Percentiles rank a stretch among this genome's conserved stretches.
These are phyloP conservation scores for Anaspis maculata DNA, from an alignment of 2,888 invertebrate species.

Conservation along the genomic window DNA sequence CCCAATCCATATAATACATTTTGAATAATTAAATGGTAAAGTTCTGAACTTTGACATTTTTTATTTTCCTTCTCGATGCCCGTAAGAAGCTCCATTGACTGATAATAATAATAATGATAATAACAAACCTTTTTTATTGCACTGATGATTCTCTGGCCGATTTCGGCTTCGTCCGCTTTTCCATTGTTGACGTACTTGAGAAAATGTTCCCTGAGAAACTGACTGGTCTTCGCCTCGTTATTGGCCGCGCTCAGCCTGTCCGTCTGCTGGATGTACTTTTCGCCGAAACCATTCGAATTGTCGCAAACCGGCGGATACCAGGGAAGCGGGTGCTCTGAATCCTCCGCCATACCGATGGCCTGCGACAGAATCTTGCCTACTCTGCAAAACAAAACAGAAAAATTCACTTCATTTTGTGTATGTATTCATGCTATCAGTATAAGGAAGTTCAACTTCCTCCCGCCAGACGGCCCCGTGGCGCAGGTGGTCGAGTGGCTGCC, in stretches of 20 bases:
- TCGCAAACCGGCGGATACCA: slow-evolving; percentile 70
- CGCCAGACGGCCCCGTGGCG: too few species aligned
- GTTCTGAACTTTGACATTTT: too few species aligned
- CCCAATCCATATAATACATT: too few species aligned
- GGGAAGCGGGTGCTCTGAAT: slow-evolving; percentile 59
- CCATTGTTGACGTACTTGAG: slow-evolving; percentile 37
- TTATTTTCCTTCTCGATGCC: too few species aligned
- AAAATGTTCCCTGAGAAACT: slow-evolving; percentile 31
- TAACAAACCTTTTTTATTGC: slow-evolving; percentile 63
- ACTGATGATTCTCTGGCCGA: slow-evolving; percentile 67
- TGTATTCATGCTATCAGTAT: too few species aligned
- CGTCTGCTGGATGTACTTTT: slow-evolving; percentile 36
- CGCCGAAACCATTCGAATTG: slow-evolving; percentile 32
- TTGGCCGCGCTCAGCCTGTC: slow-evolving; percentile 29
- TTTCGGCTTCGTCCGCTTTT: slow-evolving; percentile 55
- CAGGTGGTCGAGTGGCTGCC: too few species aligned
- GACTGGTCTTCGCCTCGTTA: slow-evolving; percentile 26
- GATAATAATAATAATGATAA: too few species aligned
- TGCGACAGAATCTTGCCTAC: slow-evolving; percentile 49
- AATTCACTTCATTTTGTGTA: neutral
- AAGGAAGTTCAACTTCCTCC: too few species aligned
- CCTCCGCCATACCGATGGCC: slow-evolving; percentile 52
- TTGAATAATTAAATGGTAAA: too few species aligned
- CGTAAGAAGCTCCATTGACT: too few species aligned
- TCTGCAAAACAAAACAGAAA: slow-evolving; percentile 30